These are phyloP conservation scores for Chrysolina americana DNA, from an alignment of 2,888 invertebrate species.

Conservation along the genomic window DNA sequence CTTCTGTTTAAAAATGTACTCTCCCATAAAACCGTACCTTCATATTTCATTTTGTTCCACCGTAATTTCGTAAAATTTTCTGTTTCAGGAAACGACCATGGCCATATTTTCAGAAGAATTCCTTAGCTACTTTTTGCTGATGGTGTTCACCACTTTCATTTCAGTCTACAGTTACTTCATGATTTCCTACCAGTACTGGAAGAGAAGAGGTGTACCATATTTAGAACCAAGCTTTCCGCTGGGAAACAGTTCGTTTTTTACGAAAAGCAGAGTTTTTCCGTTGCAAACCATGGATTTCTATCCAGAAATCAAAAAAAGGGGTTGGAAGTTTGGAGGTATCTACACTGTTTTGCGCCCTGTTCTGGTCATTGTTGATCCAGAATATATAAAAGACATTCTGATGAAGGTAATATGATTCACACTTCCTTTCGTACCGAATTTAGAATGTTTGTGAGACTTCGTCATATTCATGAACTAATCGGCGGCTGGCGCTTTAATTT, in stretches of 20 bases:
- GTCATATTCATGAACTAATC: too few relatives aligned
- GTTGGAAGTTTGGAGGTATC: constrained; percentile 52
- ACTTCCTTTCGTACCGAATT: neutral
- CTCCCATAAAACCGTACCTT: too few relatives aligned
- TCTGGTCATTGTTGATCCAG: constrained; percentile 59
- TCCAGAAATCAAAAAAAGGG: constrained; percentile 48
- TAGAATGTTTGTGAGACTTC: too few relatives aligned
- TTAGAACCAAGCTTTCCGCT: constrained; percentile 30
- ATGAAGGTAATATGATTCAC: constrained; percentile 35
- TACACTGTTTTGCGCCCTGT: constrained; percentile 49
- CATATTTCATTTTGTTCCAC: too few relatives aligned
- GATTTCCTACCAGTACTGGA: constrained; percentile 35
- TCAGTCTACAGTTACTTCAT: constrained; percentile 29
- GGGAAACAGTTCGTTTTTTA: constrained; percentile 25
- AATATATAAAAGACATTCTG: constrained; percentile 53
- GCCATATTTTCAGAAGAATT: neutral
- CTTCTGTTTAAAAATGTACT: too few relatives aligned
- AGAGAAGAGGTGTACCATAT: constrained; percentile 27
- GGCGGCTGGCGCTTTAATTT: too few relatives aligned
- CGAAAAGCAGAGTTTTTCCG: constrained; percentile 35
- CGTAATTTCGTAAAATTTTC: neutral
- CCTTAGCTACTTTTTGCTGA: neutral
- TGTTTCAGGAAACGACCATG: neutral
- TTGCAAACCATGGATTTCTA: constrained; percentile 50
- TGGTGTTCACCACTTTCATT: neutral